Evolutionary conservation across 2,113 vertebrate species (phyloP).

Genomic region (Ictalurus punctatus): DNA sequence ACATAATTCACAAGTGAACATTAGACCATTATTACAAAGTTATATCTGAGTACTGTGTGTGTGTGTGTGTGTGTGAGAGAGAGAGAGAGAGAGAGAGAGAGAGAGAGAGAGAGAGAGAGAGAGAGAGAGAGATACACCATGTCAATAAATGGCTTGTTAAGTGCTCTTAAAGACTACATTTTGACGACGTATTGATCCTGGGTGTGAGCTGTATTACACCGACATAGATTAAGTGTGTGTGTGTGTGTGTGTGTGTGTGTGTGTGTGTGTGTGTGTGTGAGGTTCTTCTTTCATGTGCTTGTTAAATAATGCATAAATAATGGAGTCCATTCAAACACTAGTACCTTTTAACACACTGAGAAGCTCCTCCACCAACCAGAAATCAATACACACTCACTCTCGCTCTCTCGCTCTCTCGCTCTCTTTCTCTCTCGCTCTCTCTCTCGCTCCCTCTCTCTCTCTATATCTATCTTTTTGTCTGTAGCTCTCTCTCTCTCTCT

Average conservation of each 20-base stretch:
- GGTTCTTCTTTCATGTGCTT: conserved; percentile 32
- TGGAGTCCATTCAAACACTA: conserved; percentile 36
- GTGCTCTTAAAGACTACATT: conserved; percentile 49
- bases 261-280: conserved; percentile 32
- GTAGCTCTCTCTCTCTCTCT: no score
- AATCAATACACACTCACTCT: conserved; percentile 51
- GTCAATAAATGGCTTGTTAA: conserved; percentile 50
- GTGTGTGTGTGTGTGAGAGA: conserved; percentile 10
- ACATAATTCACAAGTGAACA: neutral
- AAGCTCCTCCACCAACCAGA: conserved; percentile 21
- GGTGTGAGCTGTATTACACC: conserved; percentile 19
- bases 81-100: no score
- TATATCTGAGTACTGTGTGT: neutral
- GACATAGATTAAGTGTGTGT: conserved; percentile 48
- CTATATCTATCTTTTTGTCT: no score
- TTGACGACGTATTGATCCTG: conserved; percentile 47
- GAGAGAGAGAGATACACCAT: neutral
- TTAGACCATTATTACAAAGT: neutral
- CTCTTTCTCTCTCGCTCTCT: no score
- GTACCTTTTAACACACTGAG: conserved; percentile 30
- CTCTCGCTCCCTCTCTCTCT: no score
- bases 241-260: conserved; percentile 18
- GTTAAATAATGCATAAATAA: conserved; percentile 57
- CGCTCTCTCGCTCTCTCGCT: no score
- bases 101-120: no score